Percentiles rank a stretch among this genome's conserved stretches.
Conservation (phyloP, 92 coral and sea anemone genomes). For the Porites evermanni region DNA sequence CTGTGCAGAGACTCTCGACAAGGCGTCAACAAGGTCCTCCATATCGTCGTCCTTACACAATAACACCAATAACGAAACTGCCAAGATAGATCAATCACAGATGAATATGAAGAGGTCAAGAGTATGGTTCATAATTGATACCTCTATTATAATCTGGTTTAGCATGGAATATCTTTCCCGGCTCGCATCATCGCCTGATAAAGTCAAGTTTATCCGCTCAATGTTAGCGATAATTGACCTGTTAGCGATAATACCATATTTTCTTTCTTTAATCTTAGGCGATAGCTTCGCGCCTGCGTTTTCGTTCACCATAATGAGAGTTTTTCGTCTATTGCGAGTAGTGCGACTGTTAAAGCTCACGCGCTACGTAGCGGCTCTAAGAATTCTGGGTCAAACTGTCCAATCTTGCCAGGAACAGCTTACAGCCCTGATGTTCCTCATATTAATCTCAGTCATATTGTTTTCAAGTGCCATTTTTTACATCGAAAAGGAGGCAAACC, state of each 20-base stretch:
- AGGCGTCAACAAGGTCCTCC: constrained; percentile 18
- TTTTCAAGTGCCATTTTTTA: constrained; percentile 82
- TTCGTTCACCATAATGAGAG: constrained; percentile 76
- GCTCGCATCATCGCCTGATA: constrained; percentile 71
- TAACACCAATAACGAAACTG: constrained; percentile 24
- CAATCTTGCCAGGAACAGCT: constrained; percentile 85
- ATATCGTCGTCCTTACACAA: constrained; percentile 18
- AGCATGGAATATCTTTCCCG: constrained; percentile 80
- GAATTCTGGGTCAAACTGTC: constrained; percentile 88
- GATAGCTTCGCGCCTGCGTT: constrained; percentile 67
- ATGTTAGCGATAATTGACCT: constrained; percentile 85
- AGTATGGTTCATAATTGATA: constrained; percentile 90
- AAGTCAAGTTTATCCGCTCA: constrained; percentile 69
- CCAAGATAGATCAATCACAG: neutral
- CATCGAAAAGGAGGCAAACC: constrained; percentile 72
- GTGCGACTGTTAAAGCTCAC: constrained; percentile 87
- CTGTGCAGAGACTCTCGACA: constrained; percentile 81
- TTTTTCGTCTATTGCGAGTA: constrained; percentile 83
- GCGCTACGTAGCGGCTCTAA: constrained; percentile 90
- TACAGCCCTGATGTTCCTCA: constrained; percentile 68
- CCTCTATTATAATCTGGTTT: constrained; percentile 86
- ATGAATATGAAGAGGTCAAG: constrained; percentile 32
- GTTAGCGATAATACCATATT: constrained; percentile 87
- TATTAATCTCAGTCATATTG: constrained; percentile 70
- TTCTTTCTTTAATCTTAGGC: constrained; percentile 60